Base-by-base conservation (phyloP, 2,797 vertebrate genomes). In the Halcyon chelicuti region DNA sequence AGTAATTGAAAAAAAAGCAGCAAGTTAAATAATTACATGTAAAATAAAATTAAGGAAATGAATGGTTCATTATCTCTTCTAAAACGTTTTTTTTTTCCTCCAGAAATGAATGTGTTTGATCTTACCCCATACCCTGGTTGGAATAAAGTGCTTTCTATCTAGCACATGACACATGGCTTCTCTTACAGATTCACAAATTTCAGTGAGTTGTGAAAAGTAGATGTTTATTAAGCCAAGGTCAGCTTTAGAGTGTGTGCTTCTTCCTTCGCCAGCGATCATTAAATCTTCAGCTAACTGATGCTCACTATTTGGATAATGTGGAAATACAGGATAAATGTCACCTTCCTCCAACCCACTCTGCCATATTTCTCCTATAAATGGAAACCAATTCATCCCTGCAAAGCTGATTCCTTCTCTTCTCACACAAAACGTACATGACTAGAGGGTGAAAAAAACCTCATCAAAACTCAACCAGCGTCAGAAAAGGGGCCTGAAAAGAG, bases 1-100 rank as follows among this genome's bases (percentile, higher is more conserved):
- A 77, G 37, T 11, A 58, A 86, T 44, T 61, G 60, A 61, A 73
- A 80, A 77, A 82, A 87, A 61, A 8, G 14, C 13, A 54, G 16
- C 31, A 52, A 90, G 51, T 73, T 66, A 74, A 82, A 87, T 63
- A 76, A 66, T 70, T 63, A 18, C 9, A 31, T 15, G 29, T 37
- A 74, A 89, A 90, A 86, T 81, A 68, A 88, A 86, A 84, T 86
- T 67, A 89, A 89, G 94, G 25, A 67, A n/a, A 57, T 31, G 10
- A 85, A 85, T 40, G 61, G 26, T 22, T 63, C 40, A 51, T 86
- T 81, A 68, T 55, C 7, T 62, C 51, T 73, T 78, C 63, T 40
- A 72, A 70, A 70, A 42, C 4, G 16, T 14, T 54, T 17, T 42
- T 31, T 39, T 40, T 40, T 37, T 12, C 9, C 35, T 70, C 10